Conservation (phyloP, 2,113 vertebrate species). For the Lampris megalopsis region DNA sequence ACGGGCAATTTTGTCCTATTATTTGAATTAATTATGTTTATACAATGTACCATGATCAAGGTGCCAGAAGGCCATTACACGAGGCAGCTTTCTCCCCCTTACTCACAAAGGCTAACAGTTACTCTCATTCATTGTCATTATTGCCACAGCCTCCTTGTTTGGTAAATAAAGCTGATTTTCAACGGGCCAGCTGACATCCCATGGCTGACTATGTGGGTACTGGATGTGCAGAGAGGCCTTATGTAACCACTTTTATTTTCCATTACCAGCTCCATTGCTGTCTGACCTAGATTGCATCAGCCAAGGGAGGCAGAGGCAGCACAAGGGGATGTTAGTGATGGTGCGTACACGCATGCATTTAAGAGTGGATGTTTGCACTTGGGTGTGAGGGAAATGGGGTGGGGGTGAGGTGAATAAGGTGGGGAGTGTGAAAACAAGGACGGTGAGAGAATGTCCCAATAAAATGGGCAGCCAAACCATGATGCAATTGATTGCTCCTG, state of each 20-base stretch:
- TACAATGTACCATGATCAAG: background rate
- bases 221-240: conserved; percentile 77
- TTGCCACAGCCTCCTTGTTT: conserved; percentile 57
- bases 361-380: conserved; percentile 20
- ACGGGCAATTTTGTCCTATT: background rate
- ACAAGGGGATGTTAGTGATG: conserved; percentile 72
- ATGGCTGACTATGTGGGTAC: conserved; percentile 70
- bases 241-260: conserved; percentile 84
- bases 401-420: background rate
- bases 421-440: conserved; percentile 13
- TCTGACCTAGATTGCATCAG: conserved; percentile 84
- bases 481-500: conserved; percentile 63
- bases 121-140: conserved; percentile 39
- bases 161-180: conserved; percentile 76
- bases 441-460: conserved; percentile 59
- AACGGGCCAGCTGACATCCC: conserved; percentile 64
- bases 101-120: conserved; percentile 10
- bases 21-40: background rate
- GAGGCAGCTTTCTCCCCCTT: background rate
- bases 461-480: conserved; percentile 46
- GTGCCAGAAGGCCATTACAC: conserved; percentile 15
- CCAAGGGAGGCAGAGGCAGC: conserved; percentile 76
- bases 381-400: conserved; percentile 37
- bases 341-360: conserved; percentile 38
- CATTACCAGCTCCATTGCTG: conserved; percentile 81